These are phyloP conservation scores for Apamea crenata DNA, from an alignment of 2,888 invertebrate genomes.

Conservation along the genomic window DNA sequence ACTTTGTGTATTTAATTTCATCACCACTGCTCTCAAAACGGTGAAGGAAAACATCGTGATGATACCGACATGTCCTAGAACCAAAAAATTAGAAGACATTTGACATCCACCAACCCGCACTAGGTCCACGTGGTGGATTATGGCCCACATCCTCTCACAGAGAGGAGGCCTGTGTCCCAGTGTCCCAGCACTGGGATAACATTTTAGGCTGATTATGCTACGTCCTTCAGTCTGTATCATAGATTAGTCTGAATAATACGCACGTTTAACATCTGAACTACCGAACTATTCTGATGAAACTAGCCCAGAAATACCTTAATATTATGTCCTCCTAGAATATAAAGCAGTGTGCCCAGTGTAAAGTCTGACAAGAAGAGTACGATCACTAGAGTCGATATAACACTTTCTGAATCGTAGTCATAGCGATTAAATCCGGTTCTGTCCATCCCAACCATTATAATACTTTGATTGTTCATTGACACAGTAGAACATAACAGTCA, in stretches of 20 bases:
- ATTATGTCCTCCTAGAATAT: slow-evolving; percentile 21
- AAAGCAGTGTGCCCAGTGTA: slow-evolving; percentile 18
- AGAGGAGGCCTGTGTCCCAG: not conserved
- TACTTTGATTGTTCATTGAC: not conserved
- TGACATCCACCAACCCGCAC: not conserved
- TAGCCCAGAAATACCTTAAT: slow-evolving; percentile 10
- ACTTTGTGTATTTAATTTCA: not conserved
- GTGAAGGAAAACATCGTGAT: not conserved
- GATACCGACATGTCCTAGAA: not conserved
- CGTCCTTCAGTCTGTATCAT: not conserved
- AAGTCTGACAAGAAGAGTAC: slow-evolving; percentile 28
- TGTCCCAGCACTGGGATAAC: not conserved
- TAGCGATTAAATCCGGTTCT: not conserved
- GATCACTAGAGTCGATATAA: slow-evolving; percentile 21
- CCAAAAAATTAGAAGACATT: not conserved
- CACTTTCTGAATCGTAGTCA: slow-evolving; percentile 1
- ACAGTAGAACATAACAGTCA: slow-evolving; percentile 4
- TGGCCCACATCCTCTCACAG: not conserved
- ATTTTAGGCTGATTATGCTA: not conserved
- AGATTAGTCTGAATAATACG: not conserved
- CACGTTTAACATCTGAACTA: not conserved
- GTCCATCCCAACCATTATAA: slow-evolving; percentile 1
- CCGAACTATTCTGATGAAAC: not conserved
- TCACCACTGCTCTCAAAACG: not conserved
- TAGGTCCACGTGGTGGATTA: not conserved